A percentile compares a stretch with the other conserved stretches of the same genome.
Evolutionary conservation across 2,888 invertebrate species (phyloP).

Genomic region (Caenorhabditis sulstoni): DNA sequence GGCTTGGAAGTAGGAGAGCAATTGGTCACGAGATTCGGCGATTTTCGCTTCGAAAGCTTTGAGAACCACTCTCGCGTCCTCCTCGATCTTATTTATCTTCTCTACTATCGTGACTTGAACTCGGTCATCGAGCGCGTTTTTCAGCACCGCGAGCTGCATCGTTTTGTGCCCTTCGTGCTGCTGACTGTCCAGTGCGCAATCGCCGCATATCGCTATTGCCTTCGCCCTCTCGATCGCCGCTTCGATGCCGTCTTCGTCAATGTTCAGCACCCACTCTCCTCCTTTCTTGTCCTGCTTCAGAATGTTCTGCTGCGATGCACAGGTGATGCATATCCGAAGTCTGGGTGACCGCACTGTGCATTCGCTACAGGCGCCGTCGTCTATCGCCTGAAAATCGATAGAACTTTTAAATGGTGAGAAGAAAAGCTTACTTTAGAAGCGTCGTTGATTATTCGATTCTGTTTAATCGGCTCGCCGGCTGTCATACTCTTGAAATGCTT

Average conservation of each 20-base stretch:
- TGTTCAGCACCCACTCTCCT: slow-evolving; percentile 11
- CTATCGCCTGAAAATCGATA: slow-evolving; percentile 30
- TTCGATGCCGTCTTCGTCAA: slow-evolving; percentile 13
- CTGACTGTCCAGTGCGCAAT: slow-evolving; percentile 48
- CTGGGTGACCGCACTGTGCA: slow-evolving; percentile 30
- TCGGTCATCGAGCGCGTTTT: slow-evolving; percentile 18
- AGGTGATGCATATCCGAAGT: slow-evolving; percentile 37
- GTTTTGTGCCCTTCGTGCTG: slow-evolving; percentile 44
- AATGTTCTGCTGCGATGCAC: slow-evolving; percentile 7
- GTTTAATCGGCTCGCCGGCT: slow-evolving; percentile 5
- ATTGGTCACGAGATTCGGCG: not conserved
- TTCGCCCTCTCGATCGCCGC: slow-evolving; percentile 17
- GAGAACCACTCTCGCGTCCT: not conserved
- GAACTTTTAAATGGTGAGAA: not conserved
- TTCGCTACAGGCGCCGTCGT: slow-evolving; percentile 37
- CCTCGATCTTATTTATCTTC: slow-evolving; percentile 4
- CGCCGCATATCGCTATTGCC: slow-evolving; percentile 47
- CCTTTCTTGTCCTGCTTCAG: slow-evolving; percentile 9
- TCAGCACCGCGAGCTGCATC: slow-evolving; percentile 28
- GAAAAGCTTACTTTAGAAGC: slow-evolving; percentile 23
- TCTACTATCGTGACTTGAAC: slow-evolving; percentile 1
- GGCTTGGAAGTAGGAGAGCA: slow-evolving; percentile 15
- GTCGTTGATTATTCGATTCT: not conserved
- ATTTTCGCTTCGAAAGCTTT: not conserved
- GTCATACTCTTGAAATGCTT: slow-evolving; percentile 43